Base-by-base conservation (phyloP, 2,113 vertebrate species). In the Rynchops niger region DNA sequence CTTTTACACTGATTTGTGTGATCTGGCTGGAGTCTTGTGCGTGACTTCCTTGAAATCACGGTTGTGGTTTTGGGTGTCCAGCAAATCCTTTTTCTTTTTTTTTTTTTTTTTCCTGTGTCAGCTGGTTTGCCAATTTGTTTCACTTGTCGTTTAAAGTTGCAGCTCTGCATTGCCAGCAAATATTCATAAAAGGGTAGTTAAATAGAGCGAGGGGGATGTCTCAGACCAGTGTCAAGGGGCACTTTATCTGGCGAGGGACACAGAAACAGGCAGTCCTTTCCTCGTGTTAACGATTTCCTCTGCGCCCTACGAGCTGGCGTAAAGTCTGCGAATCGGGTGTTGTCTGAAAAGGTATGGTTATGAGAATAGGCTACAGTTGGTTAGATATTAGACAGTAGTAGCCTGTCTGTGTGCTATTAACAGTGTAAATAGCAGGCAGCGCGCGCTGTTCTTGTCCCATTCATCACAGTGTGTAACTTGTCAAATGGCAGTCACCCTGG, bases 281-380 rank as follows among this genome's bases (percentile, higher is more conserved):
- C 62, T 82, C 5, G 2, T 30, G 11, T n/a, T 50, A 23, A 5
- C 0, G 0, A 12, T 52, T 63, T 19, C 6, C 32, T 12, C 6
- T 9, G 1, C 59, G 58, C 80, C 50, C 23, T 42, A 18, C 47
- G 30, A 55, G 49, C 40, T 76, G 69, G n/a, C 82, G 72, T 40
- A 8, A 81, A 88, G 67, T 15, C 79, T 61, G 80, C 5, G 12
- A 49, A 43, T 72, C 18, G 53, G 20, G 29, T 5, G 10, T 8
- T 40, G 40, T 42, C 55, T 12, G 67, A 30, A 61, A 25, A 85
- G 84, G 66, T 47, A 17, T 1, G 4, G 86, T 40, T 52, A 1
- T 14, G 74, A 55, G 58, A 56, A 5, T 34, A 71, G 70, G 66
- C 82, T 56, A 5, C 73, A 72, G 38, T 18, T 62, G 3, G 18